Conservation (phyloP, 2,888 invertebrate genomes). For the Lamproptera curius region DNA sequence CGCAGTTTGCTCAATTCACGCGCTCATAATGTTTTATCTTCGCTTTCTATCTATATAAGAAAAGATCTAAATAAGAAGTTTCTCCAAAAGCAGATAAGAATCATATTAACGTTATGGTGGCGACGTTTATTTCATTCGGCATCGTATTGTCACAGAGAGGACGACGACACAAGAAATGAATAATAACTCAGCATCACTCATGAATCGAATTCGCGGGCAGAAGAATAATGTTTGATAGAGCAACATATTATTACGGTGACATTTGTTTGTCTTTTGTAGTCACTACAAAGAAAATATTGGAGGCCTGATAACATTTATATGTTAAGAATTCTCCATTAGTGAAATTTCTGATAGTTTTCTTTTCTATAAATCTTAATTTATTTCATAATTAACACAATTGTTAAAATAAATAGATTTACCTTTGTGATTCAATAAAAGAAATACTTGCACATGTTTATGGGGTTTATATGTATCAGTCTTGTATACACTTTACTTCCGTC, state of each 20-base stretch:
- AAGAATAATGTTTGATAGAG: slow-evolving; percentile 9
- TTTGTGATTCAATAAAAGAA: too few relatives aligned
- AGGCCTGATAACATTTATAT: too few relatives aligned
- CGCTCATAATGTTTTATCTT: slow-evolving; percentile 34
- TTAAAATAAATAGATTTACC: too few relatives aligned
- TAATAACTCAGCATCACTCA: slow-evolving; percentile 24
- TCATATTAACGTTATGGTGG: slow-evolving; percentile 36
- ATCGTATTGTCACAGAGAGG: slow-evolving; percentile 27
- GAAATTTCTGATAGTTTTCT: too few relatives aligned
- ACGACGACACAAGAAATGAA: slow-evolving; percentile 24
- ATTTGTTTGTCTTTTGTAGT: slow-evolving; percentile 19
- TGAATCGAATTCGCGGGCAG: slow-evolving; percentile 23
- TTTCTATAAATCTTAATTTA: too few relatives aligned
- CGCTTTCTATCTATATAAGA: too few relatives aligned
- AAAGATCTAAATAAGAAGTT: slow-evolving; percentile 14
- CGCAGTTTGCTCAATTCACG: slow-evolving; percentile 29
- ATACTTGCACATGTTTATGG: too few relatives aligned
- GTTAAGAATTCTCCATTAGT: too few relatives aligned
- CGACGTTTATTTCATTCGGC: slow-evolving; percentile 31
- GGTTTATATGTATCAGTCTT: too few relatives aligned
- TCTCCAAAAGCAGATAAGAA: slow-evolving; percentile 32
- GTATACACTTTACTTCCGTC: too few relatives aligned
- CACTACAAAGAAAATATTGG: too few relatives aligned
- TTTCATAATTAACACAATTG: too few relatives aligned
- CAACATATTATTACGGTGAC: not conserved